Conservation (phyloP, 2,797 vertebrate genomes). For the Brotula barbata region DNA sequence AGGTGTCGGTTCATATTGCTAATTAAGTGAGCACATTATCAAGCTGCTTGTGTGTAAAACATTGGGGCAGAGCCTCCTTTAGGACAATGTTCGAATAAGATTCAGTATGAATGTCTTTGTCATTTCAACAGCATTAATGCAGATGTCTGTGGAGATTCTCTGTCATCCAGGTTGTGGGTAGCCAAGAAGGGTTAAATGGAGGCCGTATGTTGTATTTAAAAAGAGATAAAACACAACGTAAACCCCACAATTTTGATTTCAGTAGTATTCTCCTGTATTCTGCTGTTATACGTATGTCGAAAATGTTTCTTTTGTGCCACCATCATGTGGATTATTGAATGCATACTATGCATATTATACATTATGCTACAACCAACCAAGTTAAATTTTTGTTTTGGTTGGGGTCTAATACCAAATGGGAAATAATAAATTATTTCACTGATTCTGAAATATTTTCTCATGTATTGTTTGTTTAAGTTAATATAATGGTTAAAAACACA, state of each 20-base stretch:
- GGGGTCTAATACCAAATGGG: slow-evolving; percentile 24
- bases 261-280: no score
- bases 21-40: no score
- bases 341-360: background rate
- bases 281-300: no score
- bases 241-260: no score
- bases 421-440: background rate
- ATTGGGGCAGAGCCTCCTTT: background rate
- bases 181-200: no score
- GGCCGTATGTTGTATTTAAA: no score
- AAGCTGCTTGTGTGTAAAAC: background rate
- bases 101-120: background rate
- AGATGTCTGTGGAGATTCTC: no score
- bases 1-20: no score
- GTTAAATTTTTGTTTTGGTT: slow-evolving; percentile 20
- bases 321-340: background rate
- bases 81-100: background rate
- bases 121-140: background rate
- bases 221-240: no score
- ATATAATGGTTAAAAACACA: background rate
- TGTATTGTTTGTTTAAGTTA: slow-evolving; percentile 32
- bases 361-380: background rate
- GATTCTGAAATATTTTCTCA: slow-evolving; percentile 3
- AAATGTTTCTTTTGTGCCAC: slow-evolving; percentile 23
- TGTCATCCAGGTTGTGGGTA: no score